Conservation (phyloP, 2,113 vertebrate genomes). For the Odontophorus gujanensis region DNA sequence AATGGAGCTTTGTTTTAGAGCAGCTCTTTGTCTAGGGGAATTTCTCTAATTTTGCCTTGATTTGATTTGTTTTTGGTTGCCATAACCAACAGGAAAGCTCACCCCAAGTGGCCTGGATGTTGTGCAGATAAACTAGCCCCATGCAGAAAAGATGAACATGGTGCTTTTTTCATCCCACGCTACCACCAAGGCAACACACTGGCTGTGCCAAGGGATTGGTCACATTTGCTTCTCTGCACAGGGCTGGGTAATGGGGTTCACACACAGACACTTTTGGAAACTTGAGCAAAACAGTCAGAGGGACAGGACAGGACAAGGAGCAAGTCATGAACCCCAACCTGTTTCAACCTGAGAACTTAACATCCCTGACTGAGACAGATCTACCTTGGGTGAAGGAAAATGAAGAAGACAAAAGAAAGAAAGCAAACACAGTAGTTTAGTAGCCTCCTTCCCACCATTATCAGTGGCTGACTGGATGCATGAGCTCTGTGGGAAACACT, state of each 20-base stretch:
- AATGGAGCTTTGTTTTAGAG: constrained; percentile 55
- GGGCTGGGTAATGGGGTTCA: constrained; percentile 22
- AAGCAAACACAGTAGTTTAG: background rate
- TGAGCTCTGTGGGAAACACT: background rate
- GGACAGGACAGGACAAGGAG: background rate
- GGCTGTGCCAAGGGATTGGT: constrained; percentile 32
- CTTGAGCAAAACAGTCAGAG: background rate
- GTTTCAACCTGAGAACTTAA: background rate
- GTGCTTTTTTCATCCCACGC: constrained; percentile 34
- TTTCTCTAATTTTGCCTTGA: constrained; percentile 43
- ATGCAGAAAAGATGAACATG: constrained; percentile 17
- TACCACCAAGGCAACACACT: background rate
- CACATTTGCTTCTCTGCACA: background rate
- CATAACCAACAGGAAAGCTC: constrained; percentile 15
- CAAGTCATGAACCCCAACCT: background rate
- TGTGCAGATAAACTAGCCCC: constrained; percentile 26
- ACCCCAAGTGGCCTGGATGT: background rate
- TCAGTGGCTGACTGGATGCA: background rate
- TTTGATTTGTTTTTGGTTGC: constrained; percentile 23
- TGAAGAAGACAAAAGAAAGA: background rate
- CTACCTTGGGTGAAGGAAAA: background rate
- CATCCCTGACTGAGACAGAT: background rate
- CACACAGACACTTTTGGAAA: background rate
- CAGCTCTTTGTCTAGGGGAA: constrained; percentile 34
- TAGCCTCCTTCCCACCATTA: background rate